Conservation (phyloP, 1,140 invertebrate genomes). For the Diprion similis region DNA sequence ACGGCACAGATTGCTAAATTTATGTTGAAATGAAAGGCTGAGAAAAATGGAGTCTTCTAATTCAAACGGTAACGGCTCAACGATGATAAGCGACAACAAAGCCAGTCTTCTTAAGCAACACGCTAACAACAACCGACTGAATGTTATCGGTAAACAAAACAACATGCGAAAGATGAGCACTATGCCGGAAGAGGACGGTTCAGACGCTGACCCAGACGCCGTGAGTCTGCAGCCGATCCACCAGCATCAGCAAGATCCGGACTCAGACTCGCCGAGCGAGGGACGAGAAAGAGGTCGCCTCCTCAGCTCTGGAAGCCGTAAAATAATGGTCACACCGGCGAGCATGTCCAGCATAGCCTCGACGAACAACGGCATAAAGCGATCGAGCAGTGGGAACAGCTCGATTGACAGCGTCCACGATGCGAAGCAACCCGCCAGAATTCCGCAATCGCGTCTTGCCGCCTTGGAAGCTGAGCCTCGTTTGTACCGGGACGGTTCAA, state of each 20-base stretch:
- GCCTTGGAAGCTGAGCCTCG: constrained; percentile 13
- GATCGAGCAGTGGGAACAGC: constrained; percentile 30
- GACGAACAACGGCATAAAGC: constrained; percentile 27
- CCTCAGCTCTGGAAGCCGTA: constrained; percentile 32
- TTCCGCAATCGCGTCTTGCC: background rate
- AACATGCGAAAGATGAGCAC: constrained; percentile 49
- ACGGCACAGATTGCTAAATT: no score
- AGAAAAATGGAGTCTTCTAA: background rate
- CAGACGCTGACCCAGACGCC: constrained; percentile 44
- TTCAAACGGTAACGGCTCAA: background rate
- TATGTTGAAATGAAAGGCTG: no score
- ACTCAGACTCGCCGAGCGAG: constrained; percentile 43
- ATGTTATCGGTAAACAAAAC: constrained; percentile 23
- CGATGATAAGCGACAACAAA: constrained; percentile 14
- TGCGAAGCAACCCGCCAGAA: background rate
- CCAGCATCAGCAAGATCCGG: constrained; percentile 32
- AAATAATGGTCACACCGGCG: constrained; percentile 31
- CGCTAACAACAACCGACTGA: constrained; percentile 24
- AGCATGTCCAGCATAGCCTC: constrained; percentile 15
- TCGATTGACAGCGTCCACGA: constrained; percentile 44
- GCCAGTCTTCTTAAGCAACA: constrained; percentile 11
- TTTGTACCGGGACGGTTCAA: constrained; percentile 23
- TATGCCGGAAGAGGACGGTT: constrained; percentile 50
- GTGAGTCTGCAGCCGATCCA: constrained; percentile 17
- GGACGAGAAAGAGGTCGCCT: constrained; percentile 39